Conservation (phyloP, 2,888 invertebrate genomes). For the Acronicta aceris region DNA sequence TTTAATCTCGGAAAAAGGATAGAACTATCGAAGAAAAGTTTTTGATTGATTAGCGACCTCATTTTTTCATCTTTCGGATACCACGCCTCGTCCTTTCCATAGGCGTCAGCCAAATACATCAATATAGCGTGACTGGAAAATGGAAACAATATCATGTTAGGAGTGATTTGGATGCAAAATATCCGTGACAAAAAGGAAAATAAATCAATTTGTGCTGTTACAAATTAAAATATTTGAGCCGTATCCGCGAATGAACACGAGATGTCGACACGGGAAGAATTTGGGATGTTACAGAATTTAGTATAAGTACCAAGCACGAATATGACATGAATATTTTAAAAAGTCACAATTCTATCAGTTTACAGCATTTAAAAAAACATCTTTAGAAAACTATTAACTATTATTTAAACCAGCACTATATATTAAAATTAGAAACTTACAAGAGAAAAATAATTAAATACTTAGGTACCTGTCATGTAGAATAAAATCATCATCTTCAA, state of each 20-base stretch:
- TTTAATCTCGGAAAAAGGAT: slow-evolving; percentile 80
- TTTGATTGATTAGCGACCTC: slow-evolving; percentile 87
- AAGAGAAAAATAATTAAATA: too few species aligned
- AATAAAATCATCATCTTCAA: slow-evolving; percentile 86
- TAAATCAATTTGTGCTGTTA: slow-evolving; percentile 33
- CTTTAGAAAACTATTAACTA: too few species aligned
- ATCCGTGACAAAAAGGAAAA: slow-evolving; percentile 16
- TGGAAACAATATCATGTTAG: background rate
- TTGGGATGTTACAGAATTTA: slow-evolving; percentile 32
- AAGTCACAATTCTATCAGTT: too few species aligned
- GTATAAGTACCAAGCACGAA: slow-evolving; percentile 5
- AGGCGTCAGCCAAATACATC: slow-evolving; percentile 85
- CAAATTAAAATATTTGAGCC: slow-evolving; percentile 36
- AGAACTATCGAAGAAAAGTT: slow-evolving; percentile 86
- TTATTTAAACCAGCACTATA: too few species aligned
- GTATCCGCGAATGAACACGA: slow-evolving; percentile 17
- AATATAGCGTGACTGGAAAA: slow-evolving; percentile 84
- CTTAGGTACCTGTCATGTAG: slow-evolving; percentile 72
- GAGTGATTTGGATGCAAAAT: slow-evolving; percentile 28
- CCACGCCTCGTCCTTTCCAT: slow-evolving; percentile 85
- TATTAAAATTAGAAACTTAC: background rate
- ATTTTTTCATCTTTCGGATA: slow-evolving; percentile 88
- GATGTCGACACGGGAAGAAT: too few species aligned
- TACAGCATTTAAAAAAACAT: too few species aligned
- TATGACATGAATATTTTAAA: background rate